Conservation (phyloP, 2,797 vertebrate species). For the Pristis pectinata region DNA sequence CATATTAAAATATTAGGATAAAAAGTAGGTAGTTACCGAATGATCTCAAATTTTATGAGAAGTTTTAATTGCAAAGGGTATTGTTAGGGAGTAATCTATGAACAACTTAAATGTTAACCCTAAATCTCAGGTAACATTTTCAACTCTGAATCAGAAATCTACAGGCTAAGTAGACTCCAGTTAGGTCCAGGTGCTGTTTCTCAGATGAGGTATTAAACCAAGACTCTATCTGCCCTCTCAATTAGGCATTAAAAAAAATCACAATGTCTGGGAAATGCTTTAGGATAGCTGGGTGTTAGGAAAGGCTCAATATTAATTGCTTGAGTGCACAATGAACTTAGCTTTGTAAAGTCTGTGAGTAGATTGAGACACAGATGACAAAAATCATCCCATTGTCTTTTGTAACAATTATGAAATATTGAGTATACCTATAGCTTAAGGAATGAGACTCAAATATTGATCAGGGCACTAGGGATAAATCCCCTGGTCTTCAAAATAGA, state of each 20-base stretch:
- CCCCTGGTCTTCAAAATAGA: no score
- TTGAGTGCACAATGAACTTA: neutral
- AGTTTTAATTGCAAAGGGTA: neutral
- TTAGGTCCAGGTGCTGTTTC: no score
- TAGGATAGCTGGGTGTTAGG: neutral
- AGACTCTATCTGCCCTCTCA: neutral
- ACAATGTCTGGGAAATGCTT: neutral
- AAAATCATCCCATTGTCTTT: neutral
- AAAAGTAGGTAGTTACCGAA: neutral
- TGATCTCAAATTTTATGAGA: neutral
- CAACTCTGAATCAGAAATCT: neutral
- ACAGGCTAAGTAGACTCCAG: neutral
- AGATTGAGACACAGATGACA: neutral
- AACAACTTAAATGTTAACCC: neutral
- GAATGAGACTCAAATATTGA: neutral
- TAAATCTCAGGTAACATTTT: neutral
- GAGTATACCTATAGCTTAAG: neutral
- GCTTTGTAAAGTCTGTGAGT: neutral
- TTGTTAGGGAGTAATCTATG: neutral
- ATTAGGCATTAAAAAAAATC: neutral
- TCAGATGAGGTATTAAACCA: neutral
- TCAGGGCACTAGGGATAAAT: no score
- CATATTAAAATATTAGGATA: neutral
- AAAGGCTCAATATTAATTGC: neutral
- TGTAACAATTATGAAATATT: neutral